Evolutionary conservation across 2,888 invertebrate species (phyloP).

Genomic region (Dyspetes luteomarginatus): DNA sequence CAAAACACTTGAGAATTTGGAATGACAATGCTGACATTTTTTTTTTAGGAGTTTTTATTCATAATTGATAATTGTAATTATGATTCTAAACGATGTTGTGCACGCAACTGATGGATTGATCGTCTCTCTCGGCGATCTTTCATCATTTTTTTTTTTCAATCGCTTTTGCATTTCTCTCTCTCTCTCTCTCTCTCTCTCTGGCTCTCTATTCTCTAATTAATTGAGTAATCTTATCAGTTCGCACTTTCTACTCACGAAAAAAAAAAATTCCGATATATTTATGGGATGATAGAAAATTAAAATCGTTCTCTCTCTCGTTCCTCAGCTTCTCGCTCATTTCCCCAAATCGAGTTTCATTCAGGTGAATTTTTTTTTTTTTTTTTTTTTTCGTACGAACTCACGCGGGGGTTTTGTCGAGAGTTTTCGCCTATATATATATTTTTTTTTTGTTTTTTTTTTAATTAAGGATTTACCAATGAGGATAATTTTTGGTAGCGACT

Average conservation of each 20-base stretch:
- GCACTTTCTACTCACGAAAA: background rate
- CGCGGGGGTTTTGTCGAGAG: conserved; percentile 54
- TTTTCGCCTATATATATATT: conserved; percentile 39
- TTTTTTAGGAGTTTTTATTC: background rate
- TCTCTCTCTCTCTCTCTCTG: conserved; percentile 35
- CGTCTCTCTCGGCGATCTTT: conserved; percentile 18
- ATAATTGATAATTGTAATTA: conserved; percentile 17
- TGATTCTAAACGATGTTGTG: conserved; percentile 54
- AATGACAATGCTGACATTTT: background rate
- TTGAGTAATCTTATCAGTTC: no score
- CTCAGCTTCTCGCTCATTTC: conserved; percentile 23
- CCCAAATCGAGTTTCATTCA: conserved; percentile 3
- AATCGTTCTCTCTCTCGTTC: background rate
- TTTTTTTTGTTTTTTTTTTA: conserved; percentile 16
- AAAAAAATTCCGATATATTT: no score
- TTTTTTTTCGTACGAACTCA: conserved; percentile 48
- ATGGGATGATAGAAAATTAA: background rate
- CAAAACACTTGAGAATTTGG: background rate
- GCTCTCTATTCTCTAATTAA: conserved; percentile 31
- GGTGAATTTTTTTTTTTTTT: no score
- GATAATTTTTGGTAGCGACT: background rate
- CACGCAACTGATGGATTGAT: conserved; percentile 45
- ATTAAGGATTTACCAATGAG: background rate
- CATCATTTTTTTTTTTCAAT: background rate
- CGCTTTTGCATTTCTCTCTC: conserved; percentile 1